A percentile compares a stretch with the other conserved stretches of the same genome.
These are phyloP conservation scores for honey bee (Apis mellifera) DNA, from an alignment of 1,140 invertebrate genomes.

Conservation along the genomic window DNA sequence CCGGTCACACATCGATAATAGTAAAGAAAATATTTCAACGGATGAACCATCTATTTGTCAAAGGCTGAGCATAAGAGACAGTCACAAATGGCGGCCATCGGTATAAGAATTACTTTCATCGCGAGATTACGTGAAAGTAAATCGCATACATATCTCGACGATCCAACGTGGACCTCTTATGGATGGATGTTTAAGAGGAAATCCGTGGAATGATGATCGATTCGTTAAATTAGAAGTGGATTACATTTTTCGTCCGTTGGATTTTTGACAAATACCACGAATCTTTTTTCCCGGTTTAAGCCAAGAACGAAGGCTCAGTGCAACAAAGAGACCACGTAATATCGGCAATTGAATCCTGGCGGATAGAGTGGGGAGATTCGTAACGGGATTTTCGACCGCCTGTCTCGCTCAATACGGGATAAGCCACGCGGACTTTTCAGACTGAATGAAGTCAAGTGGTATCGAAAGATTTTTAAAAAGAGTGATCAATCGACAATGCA, in stretches of 20 bases:
- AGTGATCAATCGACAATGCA: constrained; percentile 27
- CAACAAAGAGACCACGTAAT: constrained; percentile 60
- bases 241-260: constrained; percentile 37
- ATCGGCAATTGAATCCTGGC: constrained; percentile 62
- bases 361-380: constrained; percentile 58
- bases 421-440: constrained; percentile 59
- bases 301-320: constrained; percentile 24
- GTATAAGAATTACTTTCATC: constrained; percentile 8
- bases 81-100: not conserved
- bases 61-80: not conserved
- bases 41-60: not conserved
- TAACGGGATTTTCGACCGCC: constrained; percentile 60
- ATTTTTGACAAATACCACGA: constrained; percentile 54
- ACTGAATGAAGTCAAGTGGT: constrained; percentile 49
- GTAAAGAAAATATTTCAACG: not conserved
- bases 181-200: not conserved
- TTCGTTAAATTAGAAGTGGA: constrained; percentile 35
- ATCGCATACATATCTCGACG: not conserved
- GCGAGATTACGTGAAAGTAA: not conserved
- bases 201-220: constrained; percentile 27
- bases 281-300: constrained; percentile 50
- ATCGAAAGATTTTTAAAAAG: constrained; percentile 56
- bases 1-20: not conserved
- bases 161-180: not conserved
- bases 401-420: constrained; percentile 53